Base-by-base conservation (phyloP, 2,888 invertebrate genomes). In the Limnephilus marmoratus region DNA sequence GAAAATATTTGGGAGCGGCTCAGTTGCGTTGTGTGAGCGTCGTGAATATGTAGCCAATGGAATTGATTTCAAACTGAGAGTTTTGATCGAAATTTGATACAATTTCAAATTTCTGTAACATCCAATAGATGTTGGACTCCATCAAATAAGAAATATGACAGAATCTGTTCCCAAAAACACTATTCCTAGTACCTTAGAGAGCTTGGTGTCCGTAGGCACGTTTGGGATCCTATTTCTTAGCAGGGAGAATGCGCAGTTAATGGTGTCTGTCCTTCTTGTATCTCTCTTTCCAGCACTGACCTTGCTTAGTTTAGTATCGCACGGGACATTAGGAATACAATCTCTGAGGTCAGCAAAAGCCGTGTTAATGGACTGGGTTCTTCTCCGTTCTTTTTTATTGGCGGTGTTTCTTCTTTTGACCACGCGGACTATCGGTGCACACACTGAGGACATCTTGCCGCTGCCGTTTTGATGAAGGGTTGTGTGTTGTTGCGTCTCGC, bases 261-360 rank as follows among this genome's bases (percentile, higher is more conserved):
- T 99, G 94, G 98, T 98, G 95, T 98, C 98, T 0, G 99, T 99
- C 91, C 99, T 96, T 94, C 99, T 95, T 13, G 99, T 95, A 95
- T 99, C 99, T 95, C 99, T 99, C 68, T 68, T 88, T 95, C 99
- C 95, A 98, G 98, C 98, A 93, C 92, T 97, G 96, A 98, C 98
- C 97, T 99, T 99, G 24, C 99, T 99, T 49, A 99, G 95, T 95
- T 99, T 99, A 0, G 99, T 99, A 94, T 99, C 99, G 0, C 98
- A 97, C 0, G 99, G 99, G 1, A 99, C 99, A 94, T 99, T 99
- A 0, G 99, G 99, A 94, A 99, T 99, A 95, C 99, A 98, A 94
- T 99, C 99, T 24, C 99, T 96, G 0, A 99, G 96, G 94, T 98
- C 98, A 0, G 98, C 98, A 95, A 99, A 99, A 0, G 99, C 99